Conservation (phyloP, 2,797 vertebrate genomes). For the Sebastes matsubarae region DNA sequence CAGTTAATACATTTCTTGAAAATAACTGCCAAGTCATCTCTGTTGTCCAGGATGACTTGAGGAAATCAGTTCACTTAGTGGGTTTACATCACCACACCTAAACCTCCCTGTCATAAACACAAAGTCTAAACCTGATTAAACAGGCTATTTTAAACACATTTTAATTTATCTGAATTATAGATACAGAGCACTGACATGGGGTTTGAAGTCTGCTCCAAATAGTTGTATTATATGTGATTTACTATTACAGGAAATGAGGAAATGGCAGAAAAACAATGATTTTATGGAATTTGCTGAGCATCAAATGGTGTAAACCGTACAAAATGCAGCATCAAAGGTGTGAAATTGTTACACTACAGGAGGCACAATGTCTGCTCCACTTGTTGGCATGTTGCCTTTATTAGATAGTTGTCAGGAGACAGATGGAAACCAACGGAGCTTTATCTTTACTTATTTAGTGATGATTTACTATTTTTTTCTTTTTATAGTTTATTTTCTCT, state of each 20-base stretch:
- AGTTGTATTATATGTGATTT: background rate
- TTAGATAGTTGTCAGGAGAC: background rate
- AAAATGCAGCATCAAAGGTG: background rate
- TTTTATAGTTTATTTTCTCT: background rate
- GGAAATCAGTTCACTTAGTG: background rate
- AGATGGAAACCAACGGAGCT: background rate
- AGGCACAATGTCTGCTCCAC: background rate
- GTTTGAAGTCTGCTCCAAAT: background rate
- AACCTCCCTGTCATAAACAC: background rate
- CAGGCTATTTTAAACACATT: background rate
- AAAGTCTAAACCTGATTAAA: background rate
- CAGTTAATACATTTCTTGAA: background rate
- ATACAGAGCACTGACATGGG: background rate
- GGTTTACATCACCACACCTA: background rate
- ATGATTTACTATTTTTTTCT: background rate
- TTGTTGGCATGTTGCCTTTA: background rate
- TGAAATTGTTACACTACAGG: background rate
- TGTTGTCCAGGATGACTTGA: background rate
- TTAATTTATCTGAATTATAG: background rate
- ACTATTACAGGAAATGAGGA: background rate
- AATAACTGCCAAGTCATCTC: background rate
- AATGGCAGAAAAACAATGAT: background rate
- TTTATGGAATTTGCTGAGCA: background rate
- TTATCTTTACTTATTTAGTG: too few relatives aligned
- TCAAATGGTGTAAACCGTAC: background rate